Evolutionary conservation across 2,113 vertebrate species (phyloP).

Genomic region (Heliornis fulica): DNA sequence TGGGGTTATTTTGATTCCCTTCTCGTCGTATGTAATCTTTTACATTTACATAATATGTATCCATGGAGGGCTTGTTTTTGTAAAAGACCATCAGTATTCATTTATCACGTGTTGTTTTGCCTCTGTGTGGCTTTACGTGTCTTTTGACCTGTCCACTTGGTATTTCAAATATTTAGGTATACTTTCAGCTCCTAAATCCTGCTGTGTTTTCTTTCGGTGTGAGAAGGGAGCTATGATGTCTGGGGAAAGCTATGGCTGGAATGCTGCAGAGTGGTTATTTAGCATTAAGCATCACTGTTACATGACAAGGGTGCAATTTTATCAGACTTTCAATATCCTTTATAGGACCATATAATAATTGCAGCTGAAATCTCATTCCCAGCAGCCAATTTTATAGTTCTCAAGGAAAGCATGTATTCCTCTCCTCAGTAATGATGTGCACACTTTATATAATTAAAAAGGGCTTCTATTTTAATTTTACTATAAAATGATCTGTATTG

Average conservation of each 20-base stretch:
- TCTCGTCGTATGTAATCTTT: not conserved
- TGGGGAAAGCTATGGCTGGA: conserved; percentile 47
- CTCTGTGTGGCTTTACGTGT: not conserved
- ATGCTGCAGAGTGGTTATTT: conserved; percentile 45
- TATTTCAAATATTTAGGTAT: conserved; percentile 43
- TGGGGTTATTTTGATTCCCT: not conserved
- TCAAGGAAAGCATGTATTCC: conserved; percentile 45
- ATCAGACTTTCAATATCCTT: conserved; percentile 57
- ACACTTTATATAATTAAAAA: conserved; percentile 67
- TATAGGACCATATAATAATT: conserved; percentile 58
- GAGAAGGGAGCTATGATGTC: conserved; percentile 15
- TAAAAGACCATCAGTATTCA: not conserved
- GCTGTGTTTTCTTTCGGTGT: not conserved
- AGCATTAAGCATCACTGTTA: conserved; percentile 32
- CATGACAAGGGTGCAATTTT: conserved; percentile 54
- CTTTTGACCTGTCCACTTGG: conserved; percentile 1
- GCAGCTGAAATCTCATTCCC: conserved; percentile 59
- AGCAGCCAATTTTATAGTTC: conserved; percentile 59
- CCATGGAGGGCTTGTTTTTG: not conserved
- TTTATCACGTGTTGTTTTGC: not conserved
- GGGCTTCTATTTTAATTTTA: conserved; percentile 66
- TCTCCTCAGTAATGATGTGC: conserved; percentile 52
- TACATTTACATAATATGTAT: fast-evolving
- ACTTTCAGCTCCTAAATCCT: not conserved
- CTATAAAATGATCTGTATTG: conserved; percentile 39